Percentiles rank a stretch among this genome's conserved stretches.
Conservation (phyloP, 2,113 vertebrate species). For the Desmodus rotundus region DNA sequence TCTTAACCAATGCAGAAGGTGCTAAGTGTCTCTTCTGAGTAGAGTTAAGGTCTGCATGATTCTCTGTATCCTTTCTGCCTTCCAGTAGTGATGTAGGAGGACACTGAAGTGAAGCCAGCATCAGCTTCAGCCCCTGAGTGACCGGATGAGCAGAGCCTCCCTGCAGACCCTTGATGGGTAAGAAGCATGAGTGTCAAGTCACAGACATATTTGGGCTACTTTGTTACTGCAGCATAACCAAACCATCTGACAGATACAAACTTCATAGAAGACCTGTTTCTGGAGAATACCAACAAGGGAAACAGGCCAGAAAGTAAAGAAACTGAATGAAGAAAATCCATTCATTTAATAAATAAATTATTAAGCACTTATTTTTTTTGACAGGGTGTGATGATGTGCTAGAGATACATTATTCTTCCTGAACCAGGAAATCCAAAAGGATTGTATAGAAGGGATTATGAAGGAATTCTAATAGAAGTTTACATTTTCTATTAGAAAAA, state of each 20-base stretch:
- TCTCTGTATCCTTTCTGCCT: not conserved
- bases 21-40: not conserved
- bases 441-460: too few species aligned
- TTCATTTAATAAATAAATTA: not conserved
- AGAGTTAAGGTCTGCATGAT: not conserved
- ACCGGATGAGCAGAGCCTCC: not conserved
- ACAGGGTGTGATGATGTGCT: not conserved
- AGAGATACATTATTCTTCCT: not conserved
- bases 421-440: not conserved
- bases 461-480: too few species aligned
- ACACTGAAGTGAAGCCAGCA: not conserved
- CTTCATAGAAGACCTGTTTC: not conserved
- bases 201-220: not conserved
- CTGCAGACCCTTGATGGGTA: not conserved
- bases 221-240: not conserved
- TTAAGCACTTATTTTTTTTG: not conserved
- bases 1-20: not conserved
- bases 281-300: not conserved
- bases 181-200: not conserved
- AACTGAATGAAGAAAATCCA: not conserved
- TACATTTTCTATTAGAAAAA: not conserved
- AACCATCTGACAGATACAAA: not conserved
- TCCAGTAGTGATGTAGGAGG: not conserved
- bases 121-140: not conserved
- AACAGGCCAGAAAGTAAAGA: not conserved